These are phyloP conservation scores for Aleiodes alternator DNA, from an alignment of 2,888 invertebrate genomes.

Conservation along the genomic window DNA sequence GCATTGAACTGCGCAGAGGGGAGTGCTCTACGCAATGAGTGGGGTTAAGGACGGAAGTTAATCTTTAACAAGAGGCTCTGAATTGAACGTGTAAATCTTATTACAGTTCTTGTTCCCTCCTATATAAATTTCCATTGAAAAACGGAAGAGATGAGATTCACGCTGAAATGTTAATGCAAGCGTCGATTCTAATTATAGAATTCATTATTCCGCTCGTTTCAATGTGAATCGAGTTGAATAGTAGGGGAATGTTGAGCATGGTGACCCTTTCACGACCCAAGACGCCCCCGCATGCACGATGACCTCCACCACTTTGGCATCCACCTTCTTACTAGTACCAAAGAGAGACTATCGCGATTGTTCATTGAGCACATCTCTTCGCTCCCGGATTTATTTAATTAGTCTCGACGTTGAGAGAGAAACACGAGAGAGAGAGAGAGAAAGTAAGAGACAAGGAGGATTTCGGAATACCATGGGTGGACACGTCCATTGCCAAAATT, in stretches of 20 bases:
- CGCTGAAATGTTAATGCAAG: too few species aligned
- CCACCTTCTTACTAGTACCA: slow-evolving; percentile 22
- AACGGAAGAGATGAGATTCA: too few species aligned
- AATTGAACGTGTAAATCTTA: too few species aligned
- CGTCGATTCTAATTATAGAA: not conserved
- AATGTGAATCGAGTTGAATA: too few species aligned
- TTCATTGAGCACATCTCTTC: slow-evolving; percentile 56
- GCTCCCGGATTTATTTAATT: slow-evolving; percentile 72
- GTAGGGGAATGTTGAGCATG: slow-evolving; percentile 53
- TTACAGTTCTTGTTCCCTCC: too few species aligned
- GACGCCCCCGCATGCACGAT: slow-evolving; percentile 45
- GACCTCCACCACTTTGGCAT: slow-evolving; percentile 32
- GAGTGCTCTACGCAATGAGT: too few species aligned
- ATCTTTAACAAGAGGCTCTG: too few species aligned
- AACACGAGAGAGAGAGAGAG: slow-evolving; percentile 1
- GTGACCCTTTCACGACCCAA: slow-evolving; percentile 59
- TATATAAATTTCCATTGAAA: too few species aligned
- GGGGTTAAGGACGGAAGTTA: too few species aligned
- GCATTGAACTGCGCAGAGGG: too few species aligned
- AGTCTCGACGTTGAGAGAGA: slow-evolving; percentile 45
- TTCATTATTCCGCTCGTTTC: not conserved
- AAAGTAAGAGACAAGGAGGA: slow-evolving; percentile 5
- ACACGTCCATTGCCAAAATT: too few species aligned
- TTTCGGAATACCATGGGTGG: too few species aligned
- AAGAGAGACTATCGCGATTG: slow-evolving; percentile 36